phyloP scores from a whole-genome alignment of 2,888 invertebrate species.

The Hirtodrosophila duncani region DNA sequence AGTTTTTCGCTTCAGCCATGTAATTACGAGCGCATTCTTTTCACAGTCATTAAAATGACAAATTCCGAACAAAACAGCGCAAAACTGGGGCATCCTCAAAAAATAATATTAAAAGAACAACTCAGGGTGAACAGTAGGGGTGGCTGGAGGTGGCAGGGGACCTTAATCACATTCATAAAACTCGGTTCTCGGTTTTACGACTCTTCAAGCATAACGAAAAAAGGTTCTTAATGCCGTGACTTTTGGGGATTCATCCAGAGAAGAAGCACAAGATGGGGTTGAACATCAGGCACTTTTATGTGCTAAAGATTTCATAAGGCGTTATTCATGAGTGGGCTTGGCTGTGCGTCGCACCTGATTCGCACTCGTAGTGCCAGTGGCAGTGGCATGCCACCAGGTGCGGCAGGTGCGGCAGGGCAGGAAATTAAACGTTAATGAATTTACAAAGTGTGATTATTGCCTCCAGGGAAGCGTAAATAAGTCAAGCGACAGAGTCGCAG shows the following conservation, averaged over 20 bases:
- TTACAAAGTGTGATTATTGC: conserved; percentile 53
- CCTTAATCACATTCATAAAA: conserved; percentile 71
- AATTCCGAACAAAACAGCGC: conserved; percentile 60
- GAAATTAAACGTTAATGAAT: conserved; percentile 51
- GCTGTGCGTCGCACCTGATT: no score
- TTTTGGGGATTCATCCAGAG: conserved; percentile 11
- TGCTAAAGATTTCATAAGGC: conserved; percentile 57
- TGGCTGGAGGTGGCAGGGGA: conserved; percentile 28
- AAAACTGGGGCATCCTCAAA: conserved; percentile 46
- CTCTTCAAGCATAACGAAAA: conserved; percentile 54
- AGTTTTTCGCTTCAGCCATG: conserved; percentile 42
- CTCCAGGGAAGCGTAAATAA: conserved; percentile 23
- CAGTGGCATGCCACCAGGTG: no score
- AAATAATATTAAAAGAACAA: conserved; percentile 7
- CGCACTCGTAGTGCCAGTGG: conserved; percentile 16
- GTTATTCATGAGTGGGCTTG: conserved; percentile 55
- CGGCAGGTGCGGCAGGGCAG: conserved; percentile 22
- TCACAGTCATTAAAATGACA: conserved; percentile 68
- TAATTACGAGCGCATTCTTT: conserved; percentile 68
- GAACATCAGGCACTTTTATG: conserved; percentile 44
- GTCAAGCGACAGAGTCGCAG: conserved; percentile 1
- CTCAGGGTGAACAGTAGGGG: not conserved
- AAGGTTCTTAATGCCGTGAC: conserved; percentile 53
- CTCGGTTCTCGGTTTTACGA: conserved; percentile 66
- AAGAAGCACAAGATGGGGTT: conserved; percentile 30